Base-by-base conservation (phyloP, 1,140 invertebrate species). In the Aradophagus sp. region DNA sequence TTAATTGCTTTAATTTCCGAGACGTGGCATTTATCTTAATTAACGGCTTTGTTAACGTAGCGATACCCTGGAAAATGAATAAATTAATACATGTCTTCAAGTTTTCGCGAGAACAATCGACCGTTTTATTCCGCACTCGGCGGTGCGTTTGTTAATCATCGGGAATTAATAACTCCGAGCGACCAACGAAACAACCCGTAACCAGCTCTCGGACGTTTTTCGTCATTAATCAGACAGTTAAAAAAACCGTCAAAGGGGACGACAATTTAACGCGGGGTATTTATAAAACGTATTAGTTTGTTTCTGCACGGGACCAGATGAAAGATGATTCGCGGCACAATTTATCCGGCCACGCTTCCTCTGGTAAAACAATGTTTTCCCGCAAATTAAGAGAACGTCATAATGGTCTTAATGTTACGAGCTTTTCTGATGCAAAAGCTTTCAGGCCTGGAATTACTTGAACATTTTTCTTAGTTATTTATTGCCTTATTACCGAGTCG, bases 1-100 rank as follows among this genome's bases (percentile, higher is more conserved):
- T 84, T 82, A 83, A 84, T 84, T 80, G 78, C 81, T 80, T 84
- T 82, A 83, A 84, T 82, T 84, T 83, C 80, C 82, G 77, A 74
- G 79, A 76, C 77, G 79, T 77, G 76, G 83, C 50, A 73, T 84
- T 83, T 81, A 84, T 84, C 80, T 83, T 82, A 83, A 83, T 84
- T 83, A 83, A 82, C 80, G 80, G 76, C 61, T 68, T 61, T 70
- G 62, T 65, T 62, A 74, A 71, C 63, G 58, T 45, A 15, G 44
- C 26, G 59, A 66, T 55, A 65, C 52, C 47, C n/a, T n/a, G 31
- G 59, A 66, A 52, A 50, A 56, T 70, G 52, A 58, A 70, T 70
- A 68, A 59, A 73, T 61, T 59, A 55, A 73, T 62, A 56, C 15
- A 56, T 36, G 56, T 62, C 35, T 10, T 45, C 38, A 2, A 50